Percentiles rank a stretch among this genome's conserved stretches.
Conservation (phyloP, 1,140 invertebrate genomes). For the Drosophila punjabiensis region DNA sequence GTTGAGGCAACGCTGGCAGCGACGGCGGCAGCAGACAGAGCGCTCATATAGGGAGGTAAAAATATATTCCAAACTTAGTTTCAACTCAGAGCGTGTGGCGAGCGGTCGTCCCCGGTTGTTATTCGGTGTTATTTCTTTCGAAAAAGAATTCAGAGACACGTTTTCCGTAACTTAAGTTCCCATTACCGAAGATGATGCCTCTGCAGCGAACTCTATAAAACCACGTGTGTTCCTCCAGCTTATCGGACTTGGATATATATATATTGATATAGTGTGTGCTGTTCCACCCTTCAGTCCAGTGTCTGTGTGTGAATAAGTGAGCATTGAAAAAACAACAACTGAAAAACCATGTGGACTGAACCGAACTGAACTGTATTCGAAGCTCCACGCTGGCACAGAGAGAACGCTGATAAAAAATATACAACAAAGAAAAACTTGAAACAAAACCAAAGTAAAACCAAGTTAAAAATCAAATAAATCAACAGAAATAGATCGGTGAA, state of each 20-base stretch:
- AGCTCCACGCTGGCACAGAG: constrained; percentile 66
- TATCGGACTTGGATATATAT: constrained; percentile 23
- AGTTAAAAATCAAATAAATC: constrained; percentile 11
- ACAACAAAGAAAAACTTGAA: background rate
- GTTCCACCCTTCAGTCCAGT: background rate
- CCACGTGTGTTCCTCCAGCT: constrained; percentile 54
- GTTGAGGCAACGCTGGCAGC: constrained; percentile 41
- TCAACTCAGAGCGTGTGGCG: constrained; percentile 53
- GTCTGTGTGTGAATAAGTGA: constrained; percentile 17
- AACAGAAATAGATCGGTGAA: background rate
- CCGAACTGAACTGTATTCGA: constrained; percentile 62
- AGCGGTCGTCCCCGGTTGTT: constrained; percentile 28
- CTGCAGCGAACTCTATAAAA: constrained; percentile 15
- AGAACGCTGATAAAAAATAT: constrained; percentile 52
- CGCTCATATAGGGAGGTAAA: constrained; percentile 62
- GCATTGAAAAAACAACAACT: constrained; percentile 31
- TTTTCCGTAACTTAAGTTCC: background rate
- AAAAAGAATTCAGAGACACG: constrained; percentile 8
- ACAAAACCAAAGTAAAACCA: background rate
- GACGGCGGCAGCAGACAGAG: constrained; percentile 13
- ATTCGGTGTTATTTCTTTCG: background rate
- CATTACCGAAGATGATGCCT: constrained; percentile 18
- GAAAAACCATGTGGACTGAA: constrained; percentile 69
- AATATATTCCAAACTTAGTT: constrained; percentile 69
- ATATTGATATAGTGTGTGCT: constrained; percentile 5